phyloP scores from a whole-genome alignment of 2,113 vertebrate species.

The Petromus typicus region DNA sequence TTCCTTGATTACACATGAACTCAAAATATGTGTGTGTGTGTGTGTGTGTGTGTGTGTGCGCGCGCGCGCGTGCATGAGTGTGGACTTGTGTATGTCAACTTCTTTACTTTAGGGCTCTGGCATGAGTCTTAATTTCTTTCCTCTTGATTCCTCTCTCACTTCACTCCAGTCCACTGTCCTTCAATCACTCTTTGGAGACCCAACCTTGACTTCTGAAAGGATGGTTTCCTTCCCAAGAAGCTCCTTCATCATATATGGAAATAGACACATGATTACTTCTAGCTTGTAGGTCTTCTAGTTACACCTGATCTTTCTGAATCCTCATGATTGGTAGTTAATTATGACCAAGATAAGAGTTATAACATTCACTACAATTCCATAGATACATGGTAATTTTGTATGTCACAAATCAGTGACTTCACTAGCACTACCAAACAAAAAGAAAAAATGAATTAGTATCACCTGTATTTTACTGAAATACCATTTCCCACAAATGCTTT shows the following conservation, averaged over 20 bases:
- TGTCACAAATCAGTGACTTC: slow-evolving; percentile 11
- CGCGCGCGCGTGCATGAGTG: neutral
- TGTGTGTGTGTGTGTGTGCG: neutral
- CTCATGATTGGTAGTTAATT: neutral
- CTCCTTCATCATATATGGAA: neutral
- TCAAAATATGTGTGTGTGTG: neutral
- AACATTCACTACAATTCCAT: slow-evolving; percentile 6
- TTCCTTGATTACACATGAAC: neutral
- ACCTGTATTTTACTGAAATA: slow-evolving; percentile 5
- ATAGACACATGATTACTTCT: neutral
- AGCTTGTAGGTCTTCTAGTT: neutral
- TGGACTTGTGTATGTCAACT: neutral
- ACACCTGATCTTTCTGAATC: neutral
- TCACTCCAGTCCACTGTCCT: neutral
- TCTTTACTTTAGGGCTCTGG: slow-evolving; percentile 32
- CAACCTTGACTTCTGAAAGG: neutral
- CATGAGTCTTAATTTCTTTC: neutral
- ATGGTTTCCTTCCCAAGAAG: neutral
- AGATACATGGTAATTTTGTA: neutral
- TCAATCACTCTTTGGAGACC: neutral
- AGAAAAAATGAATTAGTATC: slow-evolving; percentile 16
- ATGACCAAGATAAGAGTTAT: neutral
- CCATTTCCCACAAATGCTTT: slow-evolving; percentile 24
- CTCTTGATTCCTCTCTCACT: neutral
- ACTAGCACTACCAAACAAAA: neutral